Evolutionary conservation across 2,113 vertebrate species (phyloP).

Genomic region (Butorides virescens): DNA sequence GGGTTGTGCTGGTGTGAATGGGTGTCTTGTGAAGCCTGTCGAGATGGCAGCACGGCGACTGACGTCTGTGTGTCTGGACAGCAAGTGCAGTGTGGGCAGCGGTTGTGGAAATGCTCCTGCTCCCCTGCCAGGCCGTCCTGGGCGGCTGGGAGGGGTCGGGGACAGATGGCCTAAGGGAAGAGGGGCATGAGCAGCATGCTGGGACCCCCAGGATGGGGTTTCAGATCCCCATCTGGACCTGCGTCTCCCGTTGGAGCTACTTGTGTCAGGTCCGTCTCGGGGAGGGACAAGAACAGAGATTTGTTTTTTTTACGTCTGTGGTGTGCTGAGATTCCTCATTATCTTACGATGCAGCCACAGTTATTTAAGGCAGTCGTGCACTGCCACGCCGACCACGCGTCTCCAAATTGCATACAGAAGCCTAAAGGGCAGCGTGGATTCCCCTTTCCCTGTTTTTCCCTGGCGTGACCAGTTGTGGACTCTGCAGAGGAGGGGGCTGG

Average conservation of each 20-base stretch:
- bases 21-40: background rate
- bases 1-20: constrained; percentile 2
- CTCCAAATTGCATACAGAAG: background rate
- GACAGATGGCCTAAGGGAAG: background rate
- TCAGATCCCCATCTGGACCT: fast-evolving
- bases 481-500: background rate
- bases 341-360: fast-evolving
- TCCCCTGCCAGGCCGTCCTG: background rate
- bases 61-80: background rate
- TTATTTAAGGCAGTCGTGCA: background rate
- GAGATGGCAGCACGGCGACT: background rate
- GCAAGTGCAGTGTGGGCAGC: background rate
- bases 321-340: background rate
- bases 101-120: background rate
- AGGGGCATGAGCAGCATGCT: background rate
- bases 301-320: background rate
- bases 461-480: background rate
- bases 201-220: background rate
- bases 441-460: background rate
- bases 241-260: background rate
- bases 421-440: background rate
- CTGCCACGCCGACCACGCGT: fast-evolving
- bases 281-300: background rate
- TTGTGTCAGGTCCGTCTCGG: background rate
- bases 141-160: background rate